Percentiles rank a stretch among this genome's conserved stretches.
phyloP scores from a whole-genome alignment of 1,140 invertebrate species.

The Temnothorax nylanderi region DNA sequence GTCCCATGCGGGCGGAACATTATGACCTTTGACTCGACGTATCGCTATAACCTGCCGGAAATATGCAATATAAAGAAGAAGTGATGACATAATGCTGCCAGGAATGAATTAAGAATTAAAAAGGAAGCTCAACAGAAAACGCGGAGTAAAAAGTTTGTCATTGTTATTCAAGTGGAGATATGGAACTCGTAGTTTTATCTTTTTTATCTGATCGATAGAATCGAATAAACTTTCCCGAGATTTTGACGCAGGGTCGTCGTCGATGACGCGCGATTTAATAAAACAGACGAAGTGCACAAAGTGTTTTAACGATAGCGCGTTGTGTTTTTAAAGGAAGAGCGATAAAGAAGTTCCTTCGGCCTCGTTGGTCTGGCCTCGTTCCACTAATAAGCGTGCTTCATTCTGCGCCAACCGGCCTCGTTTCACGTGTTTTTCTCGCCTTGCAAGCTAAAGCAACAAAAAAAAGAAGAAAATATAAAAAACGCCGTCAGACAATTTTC shows the following conservation, averaged over 20 bases:
- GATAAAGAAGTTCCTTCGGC: constrained; percentile 65
- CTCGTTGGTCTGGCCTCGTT: constrained; percentile 67
- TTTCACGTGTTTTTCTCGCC: constrained; percentile 66
- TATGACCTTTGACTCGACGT: not conserved
- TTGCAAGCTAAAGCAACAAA: constrained; percentile 15
- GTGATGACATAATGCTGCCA: not conserved
- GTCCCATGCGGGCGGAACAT: constrained; percentile 18
- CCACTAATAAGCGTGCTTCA: constrained; percentile 55
- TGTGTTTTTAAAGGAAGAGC: constrained; percentile 55
- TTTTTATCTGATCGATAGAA: too few species aligned
- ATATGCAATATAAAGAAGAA: not conserved
- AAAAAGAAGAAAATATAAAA: constrained; percentile 1
- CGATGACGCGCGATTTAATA: constrained; percentile 23
- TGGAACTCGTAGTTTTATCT: not conserved
- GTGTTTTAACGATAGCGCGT: constrained; percentile 21
- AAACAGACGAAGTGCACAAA: not conserved
- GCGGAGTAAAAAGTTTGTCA: not conserved
- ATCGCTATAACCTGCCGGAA: not conserved
- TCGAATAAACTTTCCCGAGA: not conserved
- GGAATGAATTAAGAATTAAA: not conserved
- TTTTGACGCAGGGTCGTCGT: not conserved
- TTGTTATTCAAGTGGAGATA: not conserved
- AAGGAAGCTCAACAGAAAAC: not conserved
- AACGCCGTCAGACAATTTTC: constrained; percentile 41
- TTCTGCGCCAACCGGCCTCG: constrained; percentile 61